Conservation (phyloP, 2,797 vertebrate genomes). For the Euphonia xanthogaster region DNA sequence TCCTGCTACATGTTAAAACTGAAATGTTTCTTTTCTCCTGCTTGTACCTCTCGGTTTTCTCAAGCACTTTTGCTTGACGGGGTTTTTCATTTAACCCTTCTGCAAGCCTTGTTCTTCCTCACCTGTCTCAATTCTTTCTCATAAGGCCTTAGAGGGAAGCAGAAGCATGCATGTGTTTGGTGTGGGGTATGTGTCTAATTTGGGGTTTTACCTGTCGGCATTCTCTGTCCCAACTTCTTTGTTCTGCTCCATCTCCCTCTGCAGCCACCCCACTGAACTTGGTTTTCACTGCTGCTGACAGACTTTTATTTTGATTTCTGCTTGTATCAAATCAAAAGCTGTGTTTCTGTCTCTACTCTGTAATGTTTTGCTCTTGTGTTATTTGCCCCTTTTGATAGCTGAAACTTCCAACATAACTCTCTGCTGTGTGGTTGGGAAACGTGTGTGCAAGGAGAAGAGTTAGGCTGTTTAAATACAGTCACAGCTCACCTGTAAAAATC, state of each 20-base stretch:
- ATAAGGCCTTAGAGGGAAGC: background rate
- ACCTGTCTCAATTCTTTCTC: background rate
- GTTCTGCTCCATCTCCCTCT: background rate
- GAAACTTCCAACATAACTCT: background rate
- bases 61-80: background rate
- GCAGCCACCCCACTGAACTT: background rate
- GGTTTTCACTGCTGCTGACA: background rate
- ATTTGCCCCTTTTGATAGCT: background rate
- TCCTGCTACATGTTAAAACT: background rate
- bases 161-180: rapidly evolving
- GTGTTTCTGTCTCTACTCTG: rapidly evolving
- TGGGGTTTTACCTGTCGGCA: background rate
- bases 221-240: background rate
- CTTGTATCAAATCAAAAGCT: background rate
- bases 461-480: background rate
- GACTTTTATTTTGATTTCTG: background rate
- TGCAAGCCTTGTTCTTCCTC: background rate
- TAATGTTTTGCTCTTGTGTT: background rate
- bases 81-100: background rate
- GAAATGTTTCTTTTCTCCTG: background rate
- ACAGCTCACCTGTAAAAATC: background rate
- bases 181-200: background rate
- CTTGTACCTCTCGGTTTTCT: background rate
- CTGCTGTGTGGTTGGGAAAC: background rate
- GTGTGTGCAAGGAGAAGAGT: background rate